Conservation (phyloP, 2,113 vertebrate species). For the Lamprologus tigripictilis region DNA sequence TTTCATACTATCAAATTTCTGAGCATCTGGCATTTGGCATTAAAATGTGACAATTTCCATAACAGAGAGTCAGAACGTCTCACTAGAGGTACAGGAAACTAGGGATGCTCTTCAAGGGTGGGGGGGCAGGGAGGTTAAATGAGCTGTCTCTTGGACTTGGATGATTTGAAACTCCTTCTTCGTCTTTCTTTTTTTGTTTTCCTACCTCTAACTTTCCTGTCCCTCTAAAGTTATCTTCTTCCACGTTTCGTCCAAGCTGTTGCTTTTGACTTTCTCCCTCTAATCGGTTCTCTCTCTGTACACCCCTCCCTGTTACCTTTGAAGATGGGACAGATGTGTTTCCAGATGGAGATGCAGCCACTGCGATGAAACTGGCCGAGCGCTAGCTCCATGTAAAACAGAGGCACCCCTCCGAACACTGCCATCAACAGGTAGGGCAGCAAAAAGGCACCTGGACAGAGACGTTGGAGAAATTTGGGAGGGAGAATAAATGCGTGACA, state of each 20-base stretch:
- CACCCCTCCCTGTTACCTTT: constrained; percentile 77
- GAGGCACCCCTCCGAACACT: constrained; percentile 92
- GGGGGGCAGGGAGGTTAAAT: neutral
- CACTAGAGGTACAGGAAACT: neutral
- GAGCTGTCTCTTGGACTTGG: constrained; percentile 12
- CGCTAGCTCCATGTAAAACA: constrained; percentile 98
- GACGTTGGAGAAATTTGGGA: neutral
- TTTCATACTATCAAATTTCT: constrained; percentile 52
- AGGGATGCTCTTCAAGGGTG: neutral
- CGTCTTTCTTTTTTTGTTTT: neutral
- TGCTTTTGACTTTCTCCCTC: neutral
- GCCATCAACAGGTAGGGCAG: constrained; percentile 96
- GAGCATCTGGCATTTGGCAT: constrained; percentile 64
- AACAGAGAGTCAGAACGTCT: constrained; percentile 56
- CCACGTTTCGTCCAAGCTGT: neutral
- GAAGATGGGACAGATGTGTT: constrained; percentile 96
- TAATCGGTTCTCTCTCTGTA: neutral
- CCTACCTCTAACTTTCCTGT: neutral
- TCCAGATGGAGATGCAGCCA: constrained; percentile 98
- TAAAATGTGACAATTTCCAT: constrained; percentile 78
- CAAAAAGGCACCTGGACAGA: constrained; percentile 85
- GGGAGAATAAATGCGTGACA: neutral
- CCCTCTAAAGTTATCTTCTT: neutral
- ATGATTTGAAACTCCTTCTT: neutral
- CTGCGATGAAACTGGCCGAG: constrained; percentile 95